phyloP scores from a whole-genome alignment of 2,797 vertebrate genomes.

The Leuciscus waleckii region DNA sequence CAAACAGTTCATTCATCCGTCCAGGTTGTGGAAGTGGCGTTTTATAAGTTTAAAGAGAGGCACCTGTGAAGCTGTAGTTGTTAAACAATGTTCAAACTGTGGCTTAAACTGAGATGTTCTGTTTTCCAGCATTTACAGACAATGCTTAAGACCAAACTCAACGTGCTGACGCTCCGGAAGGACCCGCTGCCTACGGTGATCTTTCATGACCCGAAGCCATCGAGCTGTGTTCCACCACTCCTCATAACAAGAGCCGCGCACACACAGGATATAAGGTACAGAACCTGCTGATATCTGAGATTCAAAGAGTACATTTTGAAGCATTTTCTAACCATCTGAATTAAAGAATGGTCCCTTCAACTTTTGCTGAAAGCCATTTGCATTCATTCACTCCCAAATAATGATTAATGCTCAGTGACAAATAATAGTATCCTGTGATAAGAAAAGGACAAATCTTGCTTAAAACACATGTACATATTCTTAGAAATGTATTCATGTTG shows the following conservation, averaged over 20 bases:
- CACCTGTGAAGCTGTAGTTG: background rate
- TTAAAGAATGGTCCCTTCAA: too few species aligned
- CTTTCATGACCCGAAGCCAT: constrained; percentile 97
- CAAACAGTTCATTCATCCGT: background rate
- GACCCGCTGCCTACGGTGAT: constrained; percentile 96
- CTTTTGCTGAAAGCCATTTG: too few species aligned
- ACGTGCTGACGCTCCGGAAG: constrained; percentile 96
- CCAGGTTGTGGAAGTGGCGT: background rate
- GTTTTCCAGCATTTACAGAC: constrained; percentile 95
- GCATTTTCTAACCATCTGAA: background rate
- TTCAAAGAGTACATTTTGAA: background rate
- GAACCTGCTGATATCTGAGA: background rate
- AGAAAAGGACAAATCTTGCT: too few species aligned
- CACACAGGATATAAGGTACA: constrained; percentile 94
- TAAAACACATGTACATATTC: too few species aligned
- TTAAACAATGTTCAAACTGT: background rate
- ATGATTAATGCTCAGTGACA: too few species aligned
- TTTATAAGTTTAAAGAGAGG: constrained; percentile 10
- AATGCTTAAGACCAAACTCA: constrained; percentile 98
- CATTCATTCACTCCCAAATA: too few species aligned
- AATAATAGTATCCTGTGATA: too few species aligned
- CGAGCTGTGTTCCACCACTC: constrained; percentile 93
- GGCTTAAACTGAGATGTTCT: background rate
- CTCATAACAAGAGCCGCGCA: constrained; percentile 86
- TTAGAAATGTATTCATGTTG: background rate